A percentile compares a stretch with the other conserved stretches of the same genome.
These are phyloP conservation scores for Orchestia grillus DNA, from an alignment of 1,140 invertebrate species.

Conservation along the genomic window DNA sequence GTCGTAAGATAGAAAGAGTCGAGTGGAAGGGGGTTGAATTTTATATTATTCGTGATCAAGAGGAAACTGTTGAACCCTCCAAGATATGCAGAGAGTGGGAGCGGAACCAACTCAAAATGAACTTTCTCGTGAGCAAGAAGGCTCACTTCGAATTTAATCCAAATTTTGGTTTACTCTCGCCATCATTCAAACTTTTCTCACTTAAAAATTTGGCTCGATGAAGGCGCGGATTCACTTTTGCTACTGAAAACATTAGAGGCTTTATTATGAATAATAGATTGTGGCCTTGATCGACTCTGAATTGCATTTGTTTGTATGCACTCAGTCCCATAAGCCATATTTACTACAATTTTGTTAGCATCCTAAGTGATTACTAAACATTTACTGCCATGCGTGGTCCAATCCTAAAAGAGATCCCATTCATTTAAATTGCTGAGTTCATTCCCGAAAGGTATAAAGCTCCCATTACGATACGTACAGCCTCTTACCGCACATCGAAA, in stretches of 20 bases:
- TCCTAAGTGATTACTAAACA: background rate
- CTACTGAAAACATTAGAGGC: too few relatives aligned
- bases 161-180: background rate
- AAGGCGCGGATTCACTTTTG: too few relatives aligned
- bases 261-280: background rate
- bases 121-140: background rate
- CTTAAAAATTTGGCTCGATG: too few relatives aligned
- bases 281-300: background rate
- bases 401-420: background rate
- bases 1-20: background rate
- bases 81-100: background rate
- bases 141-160: background rate
- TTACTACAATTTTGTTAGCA: too few relatives aligned
- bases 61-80: background rate
- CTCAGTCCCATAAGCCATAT: background rate
- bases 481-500: constrained; percentile 26
- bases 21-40: background rate
- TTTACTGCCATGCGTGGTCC: background rate
- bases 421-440: background rate
- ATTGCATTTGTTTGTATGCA: background rate
- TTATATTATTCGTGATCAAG: background rate
- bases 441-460: background rate
- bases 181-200: too few relatives aligned
- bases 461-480: background rate
- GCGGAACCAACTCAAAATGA: background rate